Evolutionary conservation across 2,888 invertebrate genomes (phyloP).

Genomic region (Brachypalpus laphriformis): DNA sequence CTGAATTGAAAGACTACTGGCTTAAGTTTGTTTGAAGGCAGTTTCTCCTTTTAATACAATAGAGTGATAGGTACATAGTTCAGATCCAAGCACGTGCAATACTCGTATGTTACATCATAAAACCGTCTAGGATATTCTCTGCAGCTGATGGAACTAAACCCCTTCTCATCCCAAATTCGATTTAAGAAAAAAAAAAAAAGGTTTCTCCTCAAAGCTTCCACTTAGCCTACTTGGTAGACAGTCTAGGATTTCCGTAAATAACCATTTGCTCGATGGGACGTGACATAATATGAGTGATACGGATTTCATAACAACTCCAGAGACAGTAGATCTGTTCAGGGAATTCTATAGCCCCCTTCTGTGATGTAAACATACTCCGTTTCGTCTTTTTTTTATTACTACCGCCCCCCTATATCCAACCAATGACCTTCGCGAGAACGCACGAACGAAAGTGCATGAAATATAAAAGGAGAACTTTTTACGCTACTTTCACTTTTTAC

Average conservation of each 20-base stretch:
- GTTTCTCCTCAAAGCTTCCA: too few species aligned
- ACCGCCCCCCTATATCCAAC: background rate
- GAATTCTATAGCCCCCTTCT: background rate
- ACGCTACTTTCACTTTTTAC: constrained; percentile 66
- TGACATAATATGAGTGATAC: background rate
- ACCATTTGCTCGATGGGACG: background rate
- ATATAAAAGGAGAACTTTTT: constrained; percentile 44
- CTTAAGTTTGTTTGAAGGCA: too few species aligned
- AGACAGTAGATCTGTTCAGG: background rate
- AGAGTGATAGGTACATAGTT: too few species aligned
- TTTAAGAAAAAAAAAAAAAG: too few species aligned
- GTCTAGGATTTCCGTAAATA: background rate
- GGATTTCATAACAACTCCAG: background rate
- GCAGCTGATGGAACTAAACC: too few species aligned
- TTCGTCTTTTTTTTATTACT: background rate
- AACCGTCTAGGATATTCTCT: too few species aligned
- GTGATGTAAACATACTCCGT: background rate
- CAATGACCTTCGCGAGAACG: constrained; percentile 61
- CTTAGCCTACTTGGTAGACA: too few species aligned
- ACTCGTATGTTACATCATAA: too few species aligned
- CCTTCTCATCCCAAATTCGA: too few species aligned
- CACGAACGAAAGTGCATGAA: constrained; percentile 61
- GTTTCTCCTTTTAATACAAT: too few species aligned
- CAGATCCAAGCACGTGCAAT: too few species aligned
- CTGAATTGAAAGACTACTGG: too few species aligned